Conservation (phyloP, 1,140 invertebrate species). For the Teleogryllus occipitalis region DNA sequence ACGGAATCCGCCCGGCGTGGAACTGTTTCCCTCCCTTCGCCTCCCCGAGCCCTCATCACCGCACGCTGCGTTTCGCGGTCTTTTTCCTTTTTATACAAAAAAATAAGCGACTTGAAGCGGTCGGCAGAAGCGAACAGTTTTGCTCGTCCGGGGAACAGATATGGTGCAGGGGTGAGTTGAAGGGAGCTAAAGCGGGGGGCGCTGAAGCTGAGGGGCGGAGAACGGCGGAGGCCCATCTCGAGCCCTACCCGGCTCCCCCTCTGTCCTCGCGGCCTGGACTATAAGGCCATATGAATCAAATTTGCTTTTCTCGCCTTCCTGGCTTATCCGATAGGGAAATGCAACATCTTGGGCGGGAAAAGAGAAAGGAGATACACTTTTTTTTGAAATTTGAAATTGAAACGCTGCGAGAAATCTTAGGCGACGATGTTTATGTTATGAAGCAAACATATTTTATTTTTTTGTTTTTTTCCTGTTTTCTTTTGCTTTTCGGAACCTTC, state of each 20-base stretch:
- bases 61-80: too few species aligned
- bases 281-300: neutral
- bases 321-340: constrained; percentile 10
- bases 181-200: too few species aligned
- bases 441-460: neutral
- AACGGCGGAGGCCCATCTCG: too few species aligned
- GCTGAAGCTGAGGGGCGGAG: too few species aligned
- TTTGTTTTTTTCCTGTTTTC: neutral
- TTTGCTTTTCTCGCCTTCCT: neutral
- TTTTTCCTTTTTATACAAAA: too few species aligned
- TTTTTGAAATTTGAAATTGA: constrained; percentile 16
- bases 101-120: too few species aligned
- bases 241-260: neutral
- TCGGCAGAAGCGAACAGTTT: too few species aligned
- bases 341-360: constrained; percentile 12
- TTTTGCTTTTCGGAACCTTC: neutral
- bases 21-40: too few species aligned
- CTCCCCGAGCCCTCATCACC: too few species aligned
- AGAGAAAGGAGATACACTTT: constrained; percentile 16
- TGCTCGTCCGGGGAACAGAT: too few species aligned
- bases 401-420: neutral
- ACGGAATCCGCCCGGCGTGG: too few species aligned
- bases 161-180: too few species aligned
- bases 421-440: neutral
- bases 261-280: neutral